phyloP scores from a whole-genome alignment of 2,797 vertebrate genomes.

The Hemibagrus guttatus region DNA sequence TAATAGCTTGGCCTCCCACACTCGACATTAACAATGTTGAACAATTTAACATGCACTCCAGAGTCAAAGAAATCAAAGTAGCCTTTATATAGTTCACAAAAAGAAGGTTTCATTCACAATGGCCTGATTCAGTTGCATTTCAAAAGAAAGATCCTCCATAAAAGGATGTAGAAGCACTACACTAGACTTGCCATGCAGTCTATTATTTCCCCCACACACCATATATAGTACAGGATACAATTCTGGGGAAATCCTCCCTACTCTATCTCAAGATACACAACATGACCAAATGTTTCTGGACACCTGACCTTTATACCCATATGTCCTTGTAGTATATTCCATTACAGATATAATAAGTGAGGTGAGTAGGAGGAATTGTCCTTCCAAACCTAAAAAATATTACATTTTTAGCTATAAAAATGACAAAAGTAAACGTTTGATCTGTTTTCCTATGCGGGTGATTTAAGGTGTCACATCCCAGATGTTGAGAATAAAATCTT shows the following conservation, averaged over 20 bases:
- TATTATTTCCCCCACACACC: not conserved
- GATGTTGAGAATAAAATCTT: not conserved
- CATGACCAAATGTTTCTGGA: not conserved
- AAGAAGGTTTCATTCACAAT: not conserved
- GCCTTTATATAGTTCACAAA: not conserved
- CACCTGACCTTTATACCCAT: not conserved
- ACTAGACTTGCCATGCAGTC: not conserved
- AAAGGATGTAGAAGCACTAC: not conserved
- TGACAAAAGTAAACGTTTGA: not conserved
- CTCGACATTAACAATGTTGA: not conserved
- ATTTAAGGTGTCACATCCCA: not conserved
- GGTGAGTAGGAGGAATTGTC: not conserved
- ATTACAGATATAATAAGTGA: not conserved
- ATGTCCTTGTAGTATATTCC: not conserved
- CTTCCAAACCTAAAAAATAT: not conserved
- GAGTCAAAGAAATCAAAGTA: not conserved
- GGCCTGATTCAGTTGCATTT: not conserved
- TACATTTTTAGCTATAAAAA: not conserved
- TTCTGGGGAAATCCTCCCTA: not conserved
- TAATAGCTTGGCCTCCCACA: slow-evolving; percentile 13
- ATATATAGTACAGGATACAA: not conserved
- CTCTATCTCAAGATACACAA: not conserved
- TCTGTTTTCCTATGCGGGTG: not conserved
- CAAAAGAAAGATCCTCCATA: not conserved
- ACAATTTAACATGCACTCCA: not conserved